Evolutionary conservation across 2,113 vertebrate genomes (phyloP), one percentile per base, ranked within the genome.

Genomic region (Saguinus midas): DNA sequence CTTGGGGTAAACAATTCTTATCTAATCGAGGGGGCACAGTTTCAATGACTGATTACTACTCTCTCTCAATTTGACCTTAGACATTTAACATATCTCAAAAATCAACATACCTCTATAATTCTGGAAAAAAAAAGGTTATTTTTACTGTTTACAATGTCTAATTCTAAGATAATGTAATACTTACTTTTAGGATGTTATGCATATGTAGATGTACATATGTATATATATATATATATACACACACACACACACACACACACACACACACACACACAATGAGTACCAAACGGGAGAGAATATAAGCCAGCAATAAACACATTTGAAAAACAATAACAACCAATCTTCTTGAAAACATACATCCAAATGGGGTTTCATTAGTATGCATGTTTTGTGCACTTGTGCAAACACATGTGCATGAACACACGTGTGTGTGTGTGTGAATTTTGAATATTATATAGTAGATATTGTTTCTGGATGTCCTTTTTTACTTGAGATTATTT

Each of bases 231-330:
- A 61, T 9, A 10, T 9, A 4, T 3, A 11, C 5, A 61, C 1
- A 29, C 0, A 64, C 0, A 27, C 5, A 64, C 4, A 12, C 0
- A 11, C 11, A 27, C 25, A 11, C 57, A 23, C 57, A 23, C 57
- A 23, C 57, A 25, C 23, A 61, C 58, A 27, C 58, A 61, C 58
- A 27, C 58, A 27, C 4, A 61, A 10, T 43, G 13, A 89, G 7
- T 35, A 79, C 5, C 40, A 70, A 86, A 75, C 6, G 32, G 16
- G 2, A 66, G 37, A 78, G 1, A 86, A 20, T 52, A 76, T 37
- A 58, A 75, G 1, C 20, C 21, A 68, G 3, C 1, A 84, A 3
- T 32, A 91, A 91, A 66, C 11, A 29, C 5, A 70, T 85, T 25
- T 80, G 35, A 50, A 10, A 88, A 80, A 35, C 45, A 75, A 43